Base-by-base conservation (phyloP, 2,113 vertebrate genomes). In the Benitochromis conjunctus region DNA sequence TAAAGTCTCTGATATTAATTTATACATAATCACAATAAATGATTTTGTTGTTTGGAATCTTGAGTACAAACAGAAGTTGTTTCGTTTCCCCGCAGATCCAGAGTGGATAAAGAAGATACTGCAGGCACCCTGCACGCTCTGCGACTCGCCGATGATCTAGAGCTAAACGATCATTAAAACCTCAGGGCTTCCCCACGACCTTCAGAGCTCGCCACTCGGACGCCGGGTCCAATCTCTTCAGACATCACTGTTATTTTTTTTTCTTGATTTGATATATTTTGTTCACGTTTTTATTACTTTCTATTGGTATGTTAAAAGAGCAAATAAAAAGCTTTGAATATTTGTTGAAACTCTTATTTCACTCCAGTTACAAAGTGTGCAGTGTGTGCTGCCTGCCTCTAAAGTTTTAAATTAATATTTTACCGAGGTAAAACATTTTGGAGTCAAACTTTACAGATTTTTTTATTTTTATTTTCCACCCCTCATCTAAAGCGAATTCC, bases 81-180 rank as follows among this genome's bases (percentile, higher is more conserved):
- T 82, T 66, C 82, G 48, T 78, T 31, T 82, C 29, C 58, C 91
- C 90, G 18, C 96, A 99, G 99, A 99, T 90, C 97, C 98, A 10
- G 98, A 98, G 56, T 99, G 99, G 99, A 98, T 99, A 84, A 98
- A 96, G 97, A 97, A 97, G 95, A 92, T 99, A 2, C 94, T 99
- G 80, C 96, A 97, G 64, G 97, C 97, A 46, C 97, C 98, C 26
- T 99, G 99, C 90, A 97, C 96, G 0, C 97, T 99, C 93, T 99
- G 99, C 18, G 99, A 99, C 86, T 98, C 98, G 16, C 99, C 98
- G 0, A 96, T 99, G 92, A 97, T 98, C 93, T 99, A 97, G 95
- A 81, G 56, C 43, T 2, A 3, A 60, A 6, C 1, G 9, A 11
- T 7, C 1, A 2, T 43, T 41, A 31, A 26, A 80, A 90, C 79